Percentiles rank a stretch among this genome's conserved stretches.
These are phyloP conservation scores for Aleiodes alternator DNA, from an alignment of 2,888 invertebrate species.

Conservation along the genomic window DNA sequence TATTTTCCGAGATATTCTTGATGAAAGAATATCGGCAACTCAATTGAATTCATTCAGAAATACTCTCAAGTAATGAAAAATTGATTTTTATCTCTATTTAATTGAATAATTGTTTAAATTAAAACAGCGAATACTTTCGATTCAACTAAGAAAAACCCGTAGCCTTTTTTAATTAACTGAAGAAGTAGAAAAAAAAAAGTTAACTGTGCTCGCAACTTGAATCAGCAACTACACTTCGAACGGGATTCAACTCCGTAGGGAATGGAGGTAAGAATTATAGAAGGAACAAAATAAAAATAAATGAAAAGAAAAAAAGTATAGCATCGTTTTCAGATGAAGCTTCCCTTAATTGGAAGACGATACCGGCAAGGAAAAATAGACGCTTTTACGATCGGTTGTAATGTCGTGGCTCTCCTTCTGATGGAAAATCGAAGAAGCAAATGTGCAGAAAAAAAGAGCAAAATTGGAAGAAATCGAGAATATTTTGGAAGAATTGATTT, in stretches of 20 bases:
- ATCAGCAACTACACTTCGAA: slow-evolving; percentile 18
- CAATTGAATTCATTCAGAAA: neutral
- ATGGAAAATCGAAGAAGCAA: neutral
- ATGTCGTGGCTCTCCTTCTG: neutral
- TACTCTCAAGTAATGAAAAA: slow-evolving; percentile 43
- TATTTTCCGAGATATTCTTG: too few species aligned
- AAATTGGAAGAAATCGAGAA: too few species aligned
- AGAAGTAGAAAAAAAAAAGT: neutral
- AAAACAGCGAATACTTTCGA: neutral
- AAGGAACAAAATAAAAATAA: slow-evolving; percentile 8
- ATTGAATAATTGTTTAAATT: neutral
- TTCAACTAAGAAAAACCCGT: slow-evolving; percentile 7
- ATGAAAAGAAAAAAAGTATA: slow-evolving; percentile 25
- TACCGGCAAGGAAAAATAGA: slow-evolving; percentile 19
- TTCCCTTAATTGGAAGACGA: slow-evolving; percentile 36
- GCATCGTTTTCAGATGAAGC: slow-evolving; percentile 36
- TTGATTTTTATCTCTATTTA: slow-evolving; percentile 3
- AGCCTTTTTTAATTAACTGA: slow-evolving; percentile 29
- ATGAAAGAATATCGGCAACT: neutral
- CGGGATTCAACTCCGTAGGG: slow-evolving; percentile 12
- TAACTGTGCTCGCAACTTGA: slow-evolving; percentile 23
- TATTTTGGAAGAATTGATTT: too few species aligned
- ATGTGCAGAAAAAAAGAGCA: too few species aligned
- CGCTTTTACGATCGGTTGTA: slow-evolving; percentile 21
- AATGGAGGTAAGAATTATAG: neutral